Conservation (phyloP, 2,113 vertebrate species). For the Sphyrna mokarran region DNA sequence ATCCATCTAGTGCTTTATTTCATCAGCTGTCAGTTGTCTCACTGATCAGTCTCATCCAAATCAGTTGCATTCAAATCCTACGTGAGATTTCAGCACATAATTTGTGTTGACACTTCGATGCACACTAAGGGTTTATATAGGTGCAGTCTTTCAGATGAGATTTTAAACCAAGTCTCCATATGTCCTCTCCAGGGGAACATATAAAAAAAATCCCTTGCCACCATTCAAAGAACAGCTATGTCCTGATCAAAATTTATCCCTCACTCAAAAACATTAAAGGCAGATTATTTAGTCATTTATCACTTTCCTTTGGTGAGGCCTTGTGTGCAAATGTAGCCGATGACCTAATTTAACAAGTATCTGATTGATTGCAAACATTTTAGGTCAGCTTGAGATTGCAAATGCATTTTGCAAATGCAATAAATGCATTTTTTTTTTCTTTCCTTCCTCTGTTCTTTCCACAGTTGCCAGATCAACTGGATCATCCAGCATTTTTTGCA, state of each 20-base stretch:
- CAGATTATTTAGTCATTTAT: neutral
- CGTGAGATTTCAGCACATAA: neutral
- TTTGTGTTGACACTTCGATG: neutral
- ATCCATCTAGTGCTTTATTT: neutral
- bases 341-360: neutral
- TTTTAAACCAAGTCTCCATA: neutral
- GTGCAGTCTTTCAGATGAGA: neutral
- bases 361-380: neutral
- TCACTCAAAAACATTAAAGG: neutral
- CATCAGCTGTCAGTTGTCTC: neutral
- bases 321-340: neutral
- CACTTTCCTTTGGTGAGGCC: neutral
- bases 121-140: neutral
- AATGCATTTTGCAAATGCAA: no score
- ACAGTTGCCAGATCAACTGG: neutral
- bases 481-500: neutral
- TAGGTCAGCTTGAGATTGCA: neutral
- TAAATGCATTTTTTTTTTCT: neutral
- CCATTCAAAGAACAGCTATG: neutral
- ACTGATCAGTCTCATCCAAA: neutral
- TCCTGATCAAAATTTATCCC: neutral
- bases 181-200: neutral
- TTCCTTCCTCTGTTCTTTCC: neutral
- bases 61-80: neutral
- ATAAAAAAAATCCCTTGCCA: neutral